A percentile compares a stretch with the other conserved stretches of the same genome.
Conservation (phyloP, 2,113 vertebrate species). For the Epinephelus lanceolatus region DNA sequence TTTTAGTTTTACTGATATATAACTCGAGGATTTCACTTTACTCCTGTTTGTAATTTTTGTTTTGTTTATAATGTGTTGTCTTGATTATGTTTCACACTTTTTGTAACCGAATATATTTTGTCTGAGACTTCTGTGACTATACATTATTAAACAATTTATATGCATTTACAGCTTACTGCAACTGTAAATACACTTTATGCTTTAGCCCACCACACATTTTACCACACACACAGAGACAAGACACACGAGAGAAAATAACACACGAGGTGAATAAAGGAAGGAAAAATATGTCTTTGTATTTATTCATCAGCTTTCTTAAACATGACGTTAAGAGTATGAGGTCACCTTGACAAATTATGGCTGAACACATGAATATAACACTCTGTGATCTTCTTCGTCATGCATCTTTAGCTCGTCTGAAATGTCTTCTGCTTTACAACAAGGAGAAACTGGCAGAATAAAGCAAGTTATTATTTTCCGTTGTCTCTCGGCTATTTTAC, state of each 20-base stretch:
- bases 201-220: not conserved
- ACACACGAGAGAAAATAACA: not conserved
- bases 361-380: slow-evolving; percentile 56
- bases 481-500: slow-evolving; percentile 35
- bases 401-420: slow-evolving; percentile 66
- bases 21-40: not conserved
- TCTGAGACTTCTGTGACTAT: not conserved
- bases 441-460: slow-evolving; percentile 50
- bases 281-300: slow-evolving; percentile 80
- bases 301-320: slow-evolving; percentile 74
- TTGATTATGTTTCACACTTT: not conserved
- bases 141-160: too few relatives aligned
- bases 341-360: slow-evolving; percentile 57
- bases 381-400: slow-evolving; percentile 63
- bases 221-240: not conserved
- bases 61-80: not conserved
- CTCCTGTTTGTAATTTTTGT: not conserved
- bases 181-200: too few relatives aligned
- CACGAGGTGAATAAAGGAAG: slow-evolving; percentile 64
- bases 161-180: not conserved
- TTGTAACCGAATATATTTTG: not conserved
- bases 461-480: slow-evolving; percentile 30
- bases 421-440: slow-evolving; percentile 53
- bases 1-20: not conserved
- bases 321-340: slow-evolving; percentile 40